These are phyloP conservation scores for Sinopyrophorus schimmeli DNA, from an alignment of 2,888 invertebrate species.

Conservation along the genomic window DNA sequence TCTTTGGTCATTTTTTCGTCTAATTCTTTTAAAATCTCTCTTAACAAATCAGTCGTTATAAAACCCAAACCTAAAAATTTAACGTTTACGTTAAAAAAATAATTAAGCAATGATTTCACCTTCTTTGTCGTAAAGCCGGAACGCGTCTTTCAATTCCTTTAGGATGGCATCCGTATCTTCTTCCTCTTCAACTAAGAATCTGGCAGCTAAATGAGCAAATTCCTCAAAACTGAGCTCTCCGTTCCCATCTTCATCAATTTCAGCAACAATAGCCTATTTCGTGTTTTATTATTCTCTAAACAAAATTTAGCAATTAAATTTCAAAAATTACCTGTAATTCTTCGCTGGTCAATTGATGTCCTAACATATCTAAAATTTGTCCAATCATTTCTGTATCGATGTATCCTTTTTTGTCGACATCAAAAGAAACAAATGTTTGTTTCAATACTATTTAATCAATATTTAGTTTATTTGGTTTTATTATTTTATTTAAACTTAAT, in stretches of 20 bases:
- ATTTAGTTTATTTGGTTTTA: neutral
- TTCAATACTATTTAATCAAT: slow-evolving; percentile 68
- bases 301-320: neutral
- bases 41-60: slow-evolving; percentile 81
- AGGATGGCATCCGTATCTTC: slow-evolving; percentile 88
- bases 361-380: slow-evolving; percentile 87
- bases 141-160: slow-evolving; percentile 91
- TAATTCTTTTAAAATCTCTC: slow-evolving; percentile 89
- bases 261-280: slow-evolving; percentile 71
- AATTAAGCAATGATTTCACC: slow-evolving; percentile 53
- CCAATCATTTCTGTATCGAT: slow-evolving; percentile 84
- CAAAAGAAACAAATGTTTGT: slow-evolving; percentile 91
- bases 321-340: slow-evolving; percentile 63
- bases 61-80: slow-evolving; percentile 74
- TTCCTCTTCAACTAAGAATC: slow-evolving; percentile 84
- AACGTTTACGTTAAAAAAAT: neutral
- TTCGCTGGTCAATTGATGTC: slow-evolving; percentile 79
- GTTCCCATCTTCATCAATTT: slow-evolving; percentile 83
- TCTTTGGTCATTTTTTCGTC: slow-evolving; percentile 88
- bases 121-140: slow-evolving; percentile 94
- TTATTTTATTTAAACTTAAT: neutral
- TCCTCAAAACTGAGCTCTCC: slow-evolving; percentile 89
- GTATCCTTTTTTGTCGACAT: slow-evolving; percentile 81
- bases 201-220: slow-evolving; percentile 82
- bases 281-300: neutral